Base-by-base conservation (phyloP, 2,888 invertebrate species). In the Melieria omissa region DNA sequence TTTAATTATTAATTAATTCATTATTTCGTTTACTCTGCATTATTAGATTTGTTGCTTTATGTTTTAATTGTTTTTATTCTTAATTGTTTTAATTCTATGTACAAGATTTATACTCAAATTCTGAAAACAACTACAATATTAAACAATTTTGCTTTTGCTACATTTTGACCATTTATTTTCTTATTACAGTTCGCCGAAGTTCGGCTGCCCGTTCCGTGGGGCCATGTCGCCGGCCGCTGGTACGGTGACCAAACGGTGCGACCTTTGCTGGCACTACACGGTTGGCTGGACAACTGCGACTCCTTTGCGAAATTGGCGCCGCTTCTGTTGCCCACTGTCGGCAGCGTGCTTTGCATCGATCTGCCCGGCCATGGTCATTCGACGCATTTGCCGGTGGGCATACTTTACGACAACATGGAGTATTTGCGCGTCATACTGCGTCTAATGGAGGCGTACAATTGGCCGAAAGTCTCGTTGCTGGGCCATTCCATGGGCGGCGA, bases 281-380 rank as follows among this genome's bases (percentile, higher is more conserved):
- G 94, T 1, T 93, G 93, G 93, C 92, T 91, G 86, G 94, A 95
- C 86, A 95, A 93, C 83, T 91, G 92, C 54, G 92, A 92, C 41
- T 90, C 92, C 0, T 95, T 92, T 88, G 92, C 93, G 81, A 89
- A 89, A 0, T 81, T 94, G 68, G 89, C 91, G 42, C 92, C 92
- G 0, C 82, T 90, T 73, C 82, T 94, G 70, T 86, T 88, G 46
- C 80, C 87, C 60, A 80, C 87, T 49, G 83, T 88, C 70, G 79
- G 88, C 14, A 87, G 90, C 44, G 86, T 90, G 69, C 82, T 93
- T 9, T 91, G 93, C 5, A 86, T 93, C 44, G 93, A 93, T 84
- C 87, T 91, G 61, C 92, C 92, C n/a, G 93, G 93, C 0, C 93
- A 93, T 84, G 94, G 94, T 2, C 82, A 88, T 12, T 93, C 93